Evolutionary conservation across 2,797 vertebrate species (phyloP).

Genomic region (Acanthopagrus latus): DNA sequence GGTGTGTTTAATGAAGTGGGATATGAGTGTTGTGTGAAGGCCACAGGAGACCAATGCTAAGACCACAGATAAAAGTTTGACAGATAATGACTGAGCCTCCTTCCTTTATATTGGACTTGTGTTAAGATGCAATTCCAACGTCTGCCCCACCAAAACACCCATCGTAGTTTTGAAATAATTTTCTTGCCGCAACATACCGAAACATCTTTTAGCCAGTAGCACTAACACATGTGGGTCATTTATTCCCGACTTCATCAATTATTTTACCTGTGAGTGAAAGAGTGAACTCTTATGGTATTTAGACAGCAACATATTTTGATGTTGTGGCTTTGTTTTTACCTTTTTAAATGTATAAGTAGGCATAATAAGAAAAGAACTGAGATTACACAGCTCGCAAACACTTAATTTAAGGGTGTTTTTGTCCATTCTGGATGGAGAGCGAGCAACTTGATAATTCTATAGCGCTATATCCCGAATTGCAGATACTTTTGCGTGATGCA

Average conservation of each 20-base stretch:
- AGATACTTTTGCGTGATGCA: constrained; percentile 18
- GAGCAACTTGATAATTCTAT: constrained; percentile 5
- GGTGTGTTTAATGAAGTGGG: constrained; percentile 53
- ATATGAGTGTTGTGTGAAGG: constrained; percentile 48
- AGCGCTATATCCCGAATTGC: constrained; percentile 21
- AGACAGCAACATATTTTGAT: constrained; percentile 44
- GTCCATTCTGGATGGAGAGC: constrained; percentile 21
- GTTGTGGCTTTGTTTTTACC: constrained; percentile 47
- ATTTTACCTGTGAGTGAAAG: constrained; percentile 20
- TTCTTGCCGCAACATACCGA: constrained; percentile 35
- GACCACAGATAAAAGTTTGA: constrained; percentile 40
- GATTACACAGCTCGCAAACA: constrained; percentile 21
- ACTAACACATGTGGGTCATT: constrained; percentile 42
- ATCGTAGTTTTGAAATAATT: constrained; percentile 47
- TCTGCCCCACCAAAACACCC: constrained; percentile 15
- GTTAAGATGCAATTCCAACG: constrained; percentile 36
- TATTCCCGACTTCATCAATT: constrained; percentile 44
- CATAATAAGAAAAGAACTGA: constrained; percentile 24
- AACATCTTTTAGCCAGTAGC: constrained; percentile 37
- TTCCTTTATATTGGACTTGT: constrained; percentile 45
- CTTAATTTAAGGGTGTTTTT: constrained; percentile 28
- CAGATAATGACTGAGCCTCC: constrained; percentile 29
- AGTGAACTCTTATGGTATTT: constrained; percentile 35
- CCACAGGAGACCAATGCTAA: constrained; percentile 65
- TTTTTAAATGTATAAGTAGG: constrained; percentile 32